A percentile compares a stretch with the other conserved stretches of the same genome.
Conservation (phyloP, 2,113 vertebrate species). For the Sturnira hondurensis region DNA sequence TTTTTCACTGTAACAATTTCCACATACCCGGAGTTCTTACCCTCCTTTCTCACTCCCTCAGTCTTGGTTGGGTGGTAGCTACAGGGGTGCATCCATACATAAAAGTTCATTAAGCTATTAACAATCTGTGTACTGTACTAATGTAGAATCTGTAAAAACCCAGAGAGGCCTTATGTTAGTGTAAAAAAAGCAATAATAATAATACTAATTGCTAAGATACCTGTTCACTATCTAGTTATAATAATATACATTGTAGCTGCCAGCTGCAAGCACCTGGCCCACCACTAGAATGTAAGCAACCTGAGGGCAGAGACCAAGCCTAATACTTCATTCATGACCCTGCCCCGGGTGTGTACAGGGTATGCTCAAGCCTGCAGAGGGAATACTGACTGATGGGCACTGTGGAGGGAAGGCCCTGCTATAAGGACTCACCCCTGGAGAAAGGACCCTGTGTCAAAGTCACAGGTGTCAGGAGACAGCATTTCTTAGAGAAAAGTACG, state of each 20-base stretch:
- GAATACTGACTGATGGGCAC: neutral
- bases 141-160: constrained; percentile 6
- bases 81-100: neutral
- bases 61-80: neutral
- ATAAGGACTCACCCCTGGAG: neutral
- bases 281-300: neutral
- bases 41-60: neutral
- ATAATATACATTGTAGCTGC: neutral
- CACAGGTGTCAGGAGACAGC: neutral
- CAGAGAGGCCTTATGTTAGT: neutral
- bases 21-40: neutral
- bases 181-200: neutral
- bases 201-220: neutral
- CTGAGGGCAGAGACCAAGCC: neutral
- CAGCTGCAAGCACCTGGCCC: neutral
- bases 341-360: neutral
- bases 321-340: neutral
- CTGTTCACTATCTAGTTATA: neutral
- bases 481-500: neutral
- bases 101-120: neutral
- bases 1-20: neutral
- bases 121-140: neutral
- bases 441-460: neutral
- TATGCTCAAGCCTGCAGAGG: neutral
- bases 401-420: neutral